phyloP scores from a whole-genome alignment of 2,888 invertebrate genomes.

The Chrysodeixis includens region DNA sequence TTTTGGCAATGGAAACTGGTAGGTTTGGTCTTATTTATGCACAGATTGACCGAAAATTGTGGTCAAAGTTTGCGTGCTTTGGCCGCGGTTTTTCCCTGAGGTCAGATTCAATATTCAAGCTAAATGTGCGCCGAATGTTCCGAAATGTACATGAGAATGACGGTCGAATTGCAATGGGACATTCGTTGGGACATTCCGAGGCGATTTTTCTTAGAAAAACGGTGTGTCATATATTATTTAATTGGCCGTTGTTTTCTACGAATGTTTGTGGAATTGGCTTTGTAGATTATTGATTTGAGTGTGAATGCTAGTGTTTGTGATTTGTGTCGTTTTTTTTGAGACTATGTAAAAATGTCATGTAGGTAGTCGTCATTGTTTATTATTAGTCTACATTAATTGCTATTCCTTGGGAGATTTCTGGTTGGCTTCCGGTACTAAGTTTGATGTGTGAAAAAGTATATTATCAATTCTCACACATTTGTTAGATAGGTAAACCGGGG shows the following conservation, averaged over 20 bases:
- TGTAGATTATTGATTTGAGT: constrained; percentile 37
- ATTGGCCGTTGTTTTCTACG: constrained; percentile 26
- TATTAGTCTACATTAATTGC: too few relatives aligned
- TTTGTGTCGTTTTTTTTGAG: neutral
- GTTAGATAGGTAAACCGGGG: too few relatives aligned
- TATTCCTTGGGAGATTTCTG: too few relatives aligned
- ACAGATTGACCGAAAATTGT: constrained; percentile 50
- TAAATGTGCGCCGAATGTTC: constrained; percentile 49
- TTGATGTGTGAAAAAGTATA: too few relatives aligned
- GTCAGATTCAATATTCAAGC: constrained; percentile 53
- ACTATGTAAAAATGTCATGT: neutral
- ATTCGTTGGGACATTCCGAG: constrained; percentile 40
- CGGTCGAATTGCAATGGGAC: constrained; percentile 47
- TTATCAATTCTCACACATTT: too few relatives aligned
- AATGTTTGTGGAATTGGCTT: neutral
- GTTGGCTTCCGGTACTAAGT: too few relatives aligned
- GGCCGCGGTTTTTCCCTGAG: constrained; percentile 40
- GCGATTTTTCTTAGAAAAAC: constrained; percentile 49
- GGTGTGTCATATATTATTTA: constrained; percentile 40
- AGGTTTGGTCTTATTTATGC: constrained; percentile 52
- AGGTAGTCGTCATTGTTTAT: too few relatives aligned
- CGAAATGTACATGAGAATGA: constrained; percentile 54
- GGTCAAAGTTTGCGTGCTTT: constrained; percentile 30
- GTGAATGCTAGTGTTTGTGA: constrained; percentile 2
- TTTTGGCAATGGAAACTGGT: constrained; percentile 49